These are phyloP conservation scores for Euthynnus affinis DNA, from an alignment of 2,797 vertebrate species.

Conservation along the genomic window DNA sequence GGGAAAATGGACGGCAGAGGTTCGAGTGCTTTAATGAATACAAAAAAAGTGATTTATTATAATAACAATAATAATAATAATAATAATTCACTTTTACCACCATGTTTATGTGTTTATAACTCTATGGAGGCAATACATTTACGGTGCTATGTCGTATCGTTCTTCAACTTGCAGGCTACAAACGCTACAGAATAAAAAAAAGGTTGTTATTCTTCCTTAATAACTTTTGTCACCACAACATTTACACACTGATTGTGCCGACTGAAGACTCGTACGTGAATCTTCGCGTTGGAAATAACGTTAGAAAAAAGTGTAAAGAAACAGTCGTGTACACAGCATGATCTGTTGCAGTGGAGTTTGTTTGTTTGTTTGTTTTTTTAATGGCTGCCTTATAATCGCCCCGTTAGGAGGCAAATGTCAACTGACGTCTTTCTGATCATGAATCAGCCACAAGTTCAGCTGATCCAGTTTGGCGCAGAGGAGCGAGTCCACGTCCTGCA, in stretches of 20 bases:
- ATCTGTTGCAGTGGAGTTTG: neutral
- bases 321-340: neutral
- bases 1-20: conserved; percentile 19
- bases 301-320: neutral
- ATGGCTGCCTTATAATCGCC: neutral
- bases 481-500: conserved; percentile 81
- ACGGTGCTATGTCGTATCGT: neutral
- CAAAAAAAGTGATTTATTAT: neutral
- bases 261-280: neutral
- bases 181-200: conserved; percentile 34
- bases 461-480: conserved; percentile 85
- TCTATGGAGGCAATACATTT: conserved; percentile 23
- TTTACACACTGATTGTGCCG: conserved; percentile 21
- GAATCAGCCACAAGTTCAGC: conserved; percentile 78
- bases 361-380: neutral
- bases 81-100: conserved; percentile 26
- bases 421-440: conserved; percentile 69
- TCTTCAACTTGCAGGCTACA: conserved; percentile 39
- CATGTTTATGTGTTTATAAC: neutral
- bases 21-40: conserved; percentile 5
- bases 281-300: conserved; percentile 25
- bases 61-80: too few species aligned
- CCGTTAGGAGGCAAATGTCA: conserved; percentile 53
- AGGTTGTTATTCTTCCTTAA: conserved; percentile 29
- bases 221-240: conserved; percentile 32